Base-by-base conservation (phyloP, 2,113 vertebrate species). In the Alaudala cheleensis region DNA sequence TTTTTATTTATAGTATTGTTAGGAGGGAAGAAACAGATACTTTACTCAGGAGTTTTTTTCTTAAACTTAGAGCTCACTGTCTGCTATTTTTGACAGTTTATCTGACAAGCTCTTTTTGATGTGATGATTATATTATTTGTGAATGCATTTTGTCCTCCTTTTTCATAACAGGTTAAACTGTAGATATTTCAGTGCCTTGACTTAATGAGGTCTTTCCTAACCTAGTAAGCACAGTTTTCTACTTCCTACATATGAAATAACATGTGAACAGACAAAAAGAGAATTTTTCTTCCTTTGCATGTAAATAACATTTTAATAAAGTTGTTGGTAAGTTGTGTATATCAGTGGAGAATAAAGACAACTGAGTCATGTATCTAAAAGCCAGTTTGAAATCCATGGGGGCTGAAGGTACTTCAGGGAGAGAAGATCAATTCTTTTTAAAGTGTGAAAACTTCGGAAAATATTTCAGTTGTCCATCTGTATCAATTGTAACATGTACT, bases 381-480 rank as follows among this genome's bases (percentile, higher is more conserved):
- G 10, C 7, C 25, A 44, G 90, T 87, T 50, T 69, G 53, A 93
- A 91, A 71, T 67, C 62, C 45, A 28, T 5, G 1, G 40, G 17
- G 37, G 26, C 20, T 80, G 42, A 17, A 91, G 25, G 13, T 42
- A 65, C 29, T 79, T 69, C 62, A 85, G 58, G 40, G 58, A 90
- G 21, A 50, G 23, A 64, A 64, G 54, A 80, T 77, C 42, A 77
- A 86, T 77, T 45, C 39, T 88, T 88, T 62, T 28, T 73, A 60
- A 93, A 87, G 44, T 42, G 65, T 65, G 45, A 85, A 97, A 95
- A 65, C 11, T n/a, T 95, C 39, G 61, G 73, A 85, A 92, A 85
- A 83, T 0, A 78, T 90, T 85, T 92, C 42, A 88, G 3, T 94
- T 88, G 81, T 82, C 74, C 74, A 83, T 22, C 14, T 62, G 17